Evolutionary conservation across 2,888 invertebrate genomes (phyloP).

Genomic region (Drosophila paracracens): DNA sequence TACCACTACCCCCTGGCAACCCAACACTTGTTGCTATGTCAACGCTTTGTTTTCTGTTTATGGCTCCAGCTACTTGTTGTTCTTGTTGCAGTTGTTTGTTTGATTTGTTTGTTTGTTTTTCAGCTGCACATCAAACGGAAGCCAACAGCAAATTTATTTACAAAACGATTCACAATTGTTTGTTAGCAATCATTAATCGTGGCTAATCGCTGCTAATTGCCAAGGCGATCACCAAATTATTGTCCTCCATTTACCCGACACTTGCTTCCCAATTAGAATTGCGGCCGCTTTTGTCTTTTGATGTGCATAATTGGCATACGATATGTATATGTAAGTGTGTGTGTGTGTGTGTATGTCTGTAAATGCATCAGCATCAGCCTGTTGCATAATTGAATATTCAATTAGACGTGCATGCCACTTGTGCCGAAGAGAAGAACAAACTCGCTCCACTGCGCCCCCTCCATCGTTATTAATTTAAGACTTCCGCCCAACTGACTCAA

Average conservation of each 20-base stretch:
- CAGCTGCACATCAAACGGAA: conserved; percentile 51
- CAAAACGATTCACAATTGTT: conserved; percentile 35
- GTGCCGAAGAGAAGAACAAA: conserved; percentile 24
- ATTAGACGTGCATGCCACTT: conserved; percentile 61
- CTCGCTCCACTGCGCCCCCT: conserved; percentile 26
- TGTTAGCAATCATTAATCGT: conserved; percentile 1
- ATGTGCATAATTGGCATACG: conserved; percentile 39
- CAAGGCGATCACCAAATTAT: conserved; percentile 28
- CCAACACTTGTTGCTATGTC: conserved; percentile 77
- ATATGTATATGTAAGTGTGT: background rate
- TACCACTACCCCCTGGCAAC: background rate
- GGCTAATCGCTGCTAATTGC: conserved; percentile 43
- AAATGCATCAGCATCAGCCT: conserved; percentile 14
- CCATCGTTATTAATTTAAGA: conserved; percentile 74
- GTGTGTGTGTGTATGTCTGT: background rate
- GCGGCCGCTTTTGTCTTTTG: conserved; percentile 40
- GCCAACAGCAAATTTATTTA: conserved; percentile 24
- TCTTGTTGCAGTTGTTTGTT: conserved; percentile 17
- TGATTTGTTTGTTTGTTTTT: conserved; percentile 44
- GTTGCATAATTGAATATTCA: conserved; percentile 74
- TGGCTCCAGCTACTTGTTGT: conserved; percentile 6
- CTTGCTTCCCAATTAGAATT: conserved; percentile 50
- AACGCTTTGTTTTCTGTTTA: conserved; percentile 58
- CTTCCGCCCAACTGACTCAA: conserved; percentile 63
- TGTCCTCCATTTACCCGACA: conserved; percentile 29